Base-by-base conservation (phyloP, 53 echinoderm and acorn worm species). In the Zoroaster sp. region DNA sequence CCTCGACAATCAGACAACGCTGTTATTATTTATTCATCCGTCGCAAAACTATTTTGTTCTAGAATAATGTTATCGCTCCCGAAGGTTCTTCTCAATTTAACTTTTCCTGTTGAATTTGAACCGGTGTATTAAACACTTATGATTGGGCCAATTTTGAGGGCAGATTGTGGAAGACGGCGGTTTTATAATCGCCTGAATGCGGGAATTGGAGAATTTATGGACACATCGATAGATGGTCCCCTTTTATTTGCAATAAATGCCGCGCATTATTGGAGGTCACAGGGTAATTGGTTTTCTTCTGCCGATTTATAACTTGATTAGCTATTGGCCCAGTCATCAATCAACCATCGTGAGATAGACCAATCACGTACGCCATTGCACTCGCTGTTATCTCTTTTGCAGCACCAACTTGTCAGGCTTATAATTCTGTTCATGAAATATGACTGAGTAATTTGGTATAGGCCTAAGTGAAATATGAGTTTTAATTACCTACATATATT, bases 211-310 rank as follows among this genome's bases (percentile, higher is more conserved):
- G 51, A 85, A 85, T 85, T 85, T 85, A 85, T 85, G 38, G 85
- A 31, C 44, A 45, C 45, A 40, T 17, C 30, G 30, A 52, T 69
- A 72, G 47, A 70, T 34, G 51, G 37, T 35, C 17, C 66, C 30
- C 71, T 85, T 85, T 69, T 83, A 68, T 67, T 83, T 68, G 34
- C 71, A 32, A 40, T 70, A 85, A 85, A 42, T 71, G 49, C 52
- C 23, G 72, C 72, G 52, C 85, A 85, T 70, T 85, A 23, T 39
- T 21, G 13, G 47, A 51, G 85, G 85, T 51, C 49, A 85, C 11
- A 85, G 85, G 85, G 70, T 85, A 85, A 85, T 85, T 85, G 72
- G 52, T 33, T 85, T 85, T 85, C 85, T 70, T 85, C 78, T 78
- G 8, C 59, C 59, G 78, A 53, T 54, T 55, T 78, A 55, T 47